Percentiles rank a stretch among this genome's conserved stretches.
Conservation (phyloP, 2,797 vertebrate species). For the Aplochiton taeniatus region DNA sequence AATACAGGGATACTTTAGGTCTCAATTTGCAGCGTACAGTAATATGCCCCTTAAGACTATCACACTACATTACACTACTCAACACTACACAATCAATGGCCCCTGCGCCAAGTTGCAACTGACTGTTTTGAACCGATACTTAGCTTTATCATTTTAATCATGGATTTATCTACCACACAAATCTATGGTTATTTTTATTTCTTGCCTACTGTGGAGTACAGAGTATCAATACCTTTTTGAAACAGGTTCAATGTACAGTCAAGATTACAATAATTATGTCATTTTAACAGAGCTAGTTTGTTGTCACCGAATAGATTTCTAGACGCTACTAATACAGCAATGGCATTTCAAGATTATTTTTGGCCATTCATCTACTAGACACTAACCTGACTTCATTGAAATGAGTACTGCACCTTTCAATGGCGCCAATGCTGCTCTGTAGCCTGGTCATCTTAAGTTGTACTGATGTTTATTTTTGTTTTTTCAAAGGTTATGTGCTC, state of each 20-base stretch:
- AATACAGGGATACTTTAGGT: conserved; percentile 59
- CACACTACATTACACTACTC: conserved; percentile 48
- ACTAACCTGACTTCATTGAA: conserved; percentile 42
- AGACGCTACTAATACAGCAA: neutral
- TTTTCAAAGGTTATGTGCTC: neutral
- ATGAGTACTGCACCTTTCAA: conserved; percentile 2
- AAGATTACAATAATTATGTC: conserved; percentile 50
- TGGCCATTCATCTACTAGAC: conserved; percentile 53
- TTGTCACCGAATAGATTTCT: neutral
- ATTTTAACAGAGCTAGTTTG: conserved; percentile 48
- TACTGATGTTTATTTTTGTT: conserved; percentile 42
- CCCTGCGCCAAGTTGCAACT: too few species aligned
- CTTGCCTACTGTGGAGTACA: conserved; percentile 54
- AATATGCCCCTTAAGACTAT: conserved; percentile 50
- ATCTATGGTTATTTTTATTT: conserved; percentile 11
- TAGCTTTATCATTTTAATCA: too few species aligned
- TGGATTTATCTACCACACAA: too few species aligned
- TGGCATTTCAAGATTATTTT: conserved; percentile 41
- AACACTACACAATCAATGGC: conserved; percentile 32
- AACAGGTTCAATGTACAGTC: conserved; percentile 53
- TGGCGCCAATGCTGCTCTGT: neutral
- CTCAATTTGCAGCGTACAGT: conserved; percentile 53
- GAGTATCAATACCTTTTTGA: conserved; percentile 56
- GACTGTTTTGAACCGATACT: too few species aligned
- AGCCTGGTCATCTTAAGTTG: neutral